Conservation (phyloP, 2,888 invertebrate genomes). For the Acanthosoma haemorrhoidale region DNA sequence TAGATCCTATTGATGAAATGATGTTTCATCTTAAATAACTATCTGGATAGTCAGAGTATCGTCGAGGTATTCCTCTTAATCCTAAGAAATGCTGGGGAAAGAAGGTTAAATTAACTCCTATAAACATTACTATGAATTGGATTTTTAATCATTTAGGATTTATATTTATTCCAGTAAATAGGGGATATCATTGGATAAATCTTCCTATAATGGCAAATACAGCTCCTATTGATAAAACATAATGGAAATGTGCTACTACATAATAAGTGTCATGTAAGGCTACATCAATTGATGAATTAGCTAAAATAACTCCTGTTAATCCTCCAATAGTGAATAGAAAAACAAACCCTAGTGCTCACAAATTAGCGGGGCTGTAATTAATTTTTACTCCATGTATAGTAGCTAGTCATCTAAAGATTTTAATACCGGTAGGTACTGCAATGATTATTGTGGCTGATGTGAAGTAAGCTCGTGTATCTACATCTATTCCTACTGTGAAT, state of each 20-base stretch:
- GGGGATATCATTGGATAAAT: too few species aligned
- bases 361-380: constrained; percentile 53
- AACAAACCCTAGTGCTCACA: constrained; percentile 70
- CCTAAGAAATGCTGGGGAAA: constrained; percentile 80
- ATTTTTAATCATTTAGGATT: too few species aligned
- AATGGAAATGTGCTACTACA: too few species aligned
- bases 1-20: constrained; percentile 63
- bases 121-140: too few species aligned
- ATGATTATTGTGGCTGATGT: too few species aligned
- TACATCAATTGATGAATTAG: too few species aligned
- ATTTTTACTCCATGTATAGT: constrained; percentile 64
- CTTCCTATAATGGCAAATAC: too few species aligned
- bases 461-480: constrained; percentile 72
- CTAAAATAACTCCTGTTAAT: constrained; percentile 34
- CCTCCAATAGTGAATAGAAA: constrained; percentile 73
- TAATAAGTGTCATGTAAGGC: too few species aligned
- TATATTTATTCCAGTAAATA: too few species aligned
- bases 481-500: constrained; percentile 76
- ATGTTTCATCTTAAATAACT: constrained; percentile 62
- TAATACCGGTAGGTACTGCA: constrained; percentile 79
- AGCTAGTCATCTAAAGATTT: constrained; percentile 73
- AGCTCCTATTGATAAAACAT: too few species aligned
- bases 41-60: constrained; percentile 69
- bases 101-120: constrained; percentile 71
- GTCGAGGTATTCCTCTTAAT: too few species aligned